phyloP scores from a whole-genome alignment of 2,113 vertebrate genomes.

The Nannospalax galili region DNA sequence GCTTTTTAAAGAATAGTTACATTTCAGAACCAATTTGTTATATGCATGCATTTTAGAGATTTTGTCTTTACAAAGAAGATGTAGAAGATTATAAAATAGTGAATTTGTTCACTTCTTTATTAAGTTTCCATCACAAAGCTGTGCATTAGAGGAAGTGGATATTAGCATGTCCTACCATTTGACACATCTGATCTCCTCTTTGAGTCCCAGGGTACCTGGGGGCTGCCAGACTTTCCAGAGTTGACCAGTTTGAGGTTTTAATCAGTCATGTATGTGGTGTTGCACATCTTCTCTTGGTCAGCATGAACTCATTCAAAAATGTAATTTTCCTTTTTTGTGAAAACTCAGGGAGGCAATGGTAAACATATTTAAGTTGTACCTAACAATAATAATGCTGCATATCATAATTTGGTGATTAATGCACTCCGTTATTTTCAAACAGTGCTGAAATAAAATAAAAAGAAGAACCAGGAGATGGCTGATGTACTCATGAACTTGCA shows the following conservation, averaged over 20 bases:
- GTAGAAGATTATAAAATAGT: slow-evolving; percentile 58
- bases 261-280: background rate
- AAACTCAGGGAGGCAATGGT: background rate
- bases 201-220: background rate
- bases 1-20: slow-evolving; percentile 33
- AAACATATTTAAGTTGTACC: background rate
- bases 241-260: background rate
- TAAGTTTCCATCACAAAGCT: slow-evolving; percentile 25
- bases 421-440: background rate
- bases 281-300: background rate
- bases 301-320: background rate
- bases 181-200: background rate
- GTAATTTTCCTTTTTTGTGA: background rate
- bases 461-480: background rate
- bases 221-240: background rate
- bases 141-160: background rate
- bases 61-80: slow-evolving; percentile 18
- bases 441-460: background rate
- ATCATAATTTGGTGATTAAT: background rate
- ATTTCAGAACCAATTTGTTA: slow-evolving; percentile 48
- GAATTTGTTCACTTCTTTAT: slow-evolving; percentile 40
- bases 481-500: background rate
- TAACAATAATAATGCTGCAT: background rate
- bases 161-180: background rate
- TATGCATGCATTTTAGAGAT: slow-evolving; percentile 30